These are phyloP conservation scores for Amphiduros pacificus DNA, from an alignment of 2,888 invertebrate genomes.

Conservation along the genomic window DNA sequence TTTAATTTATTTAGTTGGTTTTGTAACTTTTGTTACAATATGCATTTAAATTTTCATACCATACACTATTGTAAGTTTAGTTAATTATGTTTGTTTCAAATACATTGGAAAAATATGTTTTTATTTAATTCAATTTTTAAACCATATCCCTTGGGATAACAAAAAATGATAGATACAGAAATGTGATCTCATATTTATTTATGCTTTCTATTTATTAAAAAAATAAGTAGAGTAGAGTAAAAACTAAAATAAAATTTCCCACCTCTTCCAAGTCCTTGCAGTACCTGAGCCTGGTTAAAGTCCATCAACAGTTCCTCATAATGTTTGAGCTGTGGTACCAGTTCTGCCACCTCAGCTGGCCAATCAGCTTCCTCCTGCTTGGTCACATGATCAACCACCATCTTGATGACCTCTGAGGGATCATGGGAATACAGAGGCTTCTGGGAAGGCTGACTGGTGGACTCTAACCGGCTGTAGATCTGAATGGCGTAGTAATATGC, in stretches of 20 bases:
- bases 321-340: slow-evolving; percentile 46
- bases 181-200: no score
- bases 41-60: no score
- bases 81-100: no score
- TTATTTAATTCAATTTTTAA: no score
- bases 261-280: slow-evolving; percentile 60
- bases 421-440: slow-evolving; percentile 35
- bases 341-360: slow-evolving; percentile 35
- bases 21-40: no score
- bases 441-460: slow-evolving; percentile 29
- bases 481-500: slow-evolving; percentile 59
- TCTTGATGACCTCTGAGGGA: slow-evolving; percentile 40
- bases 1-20: no score
- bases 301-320: slow-evolving; percentile 58
- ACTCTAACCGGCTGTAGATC: slow-evolving; percentile 39
- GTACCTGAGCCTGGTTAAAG: slow-evolving; percentile 59
- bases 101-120: no score
- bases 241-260: neutral
- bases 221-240: neutral
- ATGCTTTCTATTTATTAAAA: no score
- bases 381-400: slow-evolving; percentile 27
- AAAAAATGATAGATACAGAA: no score
- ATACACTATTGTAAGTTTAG: no score
- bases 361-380: slow-evolving; percentile 27
- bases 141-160: no score